Base-by-base conservation (phyloP, 2,113 vertebrate genomes). In the Prunella fulvescens region DNA sequence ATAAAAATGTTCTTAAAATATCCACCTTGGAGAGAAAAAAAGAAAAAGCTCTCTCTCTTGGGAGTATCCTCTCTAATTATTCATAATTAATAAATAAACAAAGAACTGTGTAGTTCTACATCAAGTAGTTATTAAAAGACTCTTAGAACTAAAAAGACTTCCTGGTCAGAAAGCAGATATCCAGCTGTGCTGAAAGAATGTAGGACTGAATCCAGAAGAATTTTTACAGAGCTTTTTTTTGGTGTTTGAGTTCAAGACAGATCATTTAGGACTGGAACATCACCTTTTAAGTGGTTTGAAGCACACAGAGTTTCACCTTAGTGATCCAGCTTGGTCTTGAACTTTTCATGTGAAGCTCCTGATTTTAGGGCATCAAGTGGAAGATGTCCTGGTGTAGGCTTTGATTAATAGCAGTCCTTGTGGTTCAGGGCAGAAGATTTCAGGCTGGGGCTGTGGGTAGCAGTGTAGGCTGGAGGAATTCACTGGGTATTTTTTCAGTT, bases 41-140 rank as follows among this genome's bases (percentile, higher is more conserved):
- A 53, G 20, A 3, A 71, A 58, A 78, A 71, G 29, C 25, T 23
- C 19, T 71, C 82, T 77, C 47, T 94, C 54, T 66, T 2, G 5
- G 50, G 58, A 86, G 14, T 42, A 65, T 60, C 47, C 64, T 82
- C 62, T 92, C 81, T 85, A 96, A 95, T 97, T 96, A 93, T 92
- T 96, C 72, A 96, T 94, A 96, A 95, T 95, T 96, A 96, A 96
- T 96, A 95, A 94, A 96, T 96, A 97, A 95, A 94, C 85, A 88
- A 85, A 86, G 83, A 93, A 85, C 53, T 48, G 37, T 69, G 53
- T 81, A 79, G 72, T 58, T 87, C 79, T 95, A 71, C 71, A 87
- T 72, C 64, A 96, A 93, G 87, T 72, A 91, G 87, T 86, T 93
- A 92, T 90, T 93, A 96, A 95, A 97, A 89, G 61, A 58, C 79